phyloP scores from a whole-genome alignment of 2,113 vertebrate genomes.

The Archocentrus centrarchus region DNA sequence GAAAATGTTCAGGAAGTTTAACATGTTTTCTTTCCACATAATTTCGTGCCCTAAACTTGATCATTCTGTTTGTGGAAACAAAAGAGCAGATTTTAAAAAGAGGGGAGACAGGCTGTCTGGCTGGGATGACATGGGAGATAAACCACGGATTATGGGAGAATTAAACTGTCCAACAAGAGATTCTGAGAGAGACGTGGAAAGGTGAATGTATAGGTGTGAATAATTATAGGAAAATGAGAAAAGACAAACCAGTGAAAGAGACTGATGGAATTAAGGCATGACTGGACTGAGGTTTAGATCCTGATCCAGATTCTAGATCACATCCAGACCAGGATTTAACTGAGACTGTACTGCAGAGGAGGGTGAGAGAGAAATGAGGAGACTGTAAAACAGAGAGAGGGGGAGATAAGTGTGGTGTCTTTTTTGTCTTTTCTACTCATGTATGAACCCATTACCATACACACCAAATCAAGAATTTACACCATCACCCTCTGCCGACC shows the following conservation, averaged over 20 bases:
- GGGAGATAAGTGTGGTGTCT: neutral
- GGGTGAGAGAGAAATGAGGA: conserved; percentile 30
- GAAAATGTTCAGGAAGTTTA: neutral
- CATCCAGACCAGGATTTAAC: conserved; percentile 44
- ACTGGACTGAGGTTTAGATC: conserved; percentile 10
- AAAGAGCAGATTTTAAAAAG: neutral
- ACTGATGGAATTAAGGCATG: neutral
- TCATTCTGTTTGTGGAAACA: neutral
- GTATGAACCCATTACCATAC: conserved; percentile 6
- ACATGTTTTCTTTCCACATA: neutral
- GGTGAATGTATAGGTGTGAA: neutral
- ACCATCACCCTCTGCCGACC: neutral
- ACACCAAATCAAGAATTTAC: conserved; percentile 1
- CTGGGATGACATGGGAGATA: neutral
- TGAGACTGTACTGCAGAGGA: conserved; percentile 25
- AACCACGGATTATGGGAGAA: neutral
- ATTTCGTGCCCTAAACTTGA: neutral
- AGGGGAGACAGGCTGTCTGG: neutral
- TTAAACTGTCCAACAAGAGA: neutral
- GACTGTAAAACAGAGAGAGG: conserved; percentile 27
- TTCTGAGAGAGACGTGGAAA: neutral
- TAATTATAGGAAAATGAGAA: neutral
- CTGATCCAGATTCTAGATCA: conserved; percentile 22
- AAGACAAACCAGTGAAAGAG: neutral
- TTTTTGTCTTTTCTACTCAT: conserved; percentile 13